These are phyloP conservation scores for Hystrix brachyura DNA, from an alignment of 2,113 vertebrate species.

Conservation along the genomic window DNA sequence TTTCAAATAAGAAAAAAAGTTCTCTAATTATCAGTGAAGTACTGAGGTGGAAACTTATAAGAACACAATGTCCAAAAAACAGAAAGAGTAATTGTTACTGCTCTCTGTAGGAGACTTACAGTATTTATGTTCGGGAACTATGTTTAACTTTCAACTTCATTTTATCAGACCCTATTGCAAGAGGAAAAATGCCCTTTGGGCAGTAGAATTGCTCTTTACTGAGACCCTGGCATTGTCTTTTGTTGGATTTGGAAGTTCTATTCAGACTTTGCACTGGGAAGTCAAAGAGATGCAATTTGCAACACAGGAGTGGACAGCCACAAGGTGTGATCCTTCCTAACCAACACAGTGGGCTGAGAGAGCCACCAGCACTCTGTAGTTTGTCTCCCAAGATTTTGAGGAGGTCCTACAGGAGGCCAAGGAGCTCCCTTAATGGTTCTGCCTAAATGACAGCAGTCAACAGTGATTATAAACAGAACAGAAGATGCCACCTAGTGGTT, in stretches of 20 bases:
- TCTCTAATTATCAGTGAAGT: background rate
- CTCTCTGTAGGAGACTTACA: background rate
- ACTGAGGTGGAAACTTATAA: background rate
- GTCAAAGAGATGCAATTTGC: constrained; percentile 14
- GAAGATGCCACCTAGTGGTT: constrained; percentile 62
- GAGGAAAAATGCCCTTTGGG: background rate
- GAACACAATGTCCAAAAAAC: background rate
- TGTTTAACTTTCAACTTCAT: background rate
- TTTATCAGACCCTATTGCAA: background rate
- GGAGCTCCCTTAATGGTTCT: background rate
- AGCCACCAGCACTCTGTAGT: background rate
- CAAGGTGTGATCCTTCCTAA: background rate
- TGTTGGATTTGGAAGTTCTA: background rate
- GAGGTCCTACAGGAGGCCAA: background rate
- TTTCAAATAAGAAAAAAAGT: constrained; percentile 6
- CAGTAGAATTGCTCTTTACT: background rate
- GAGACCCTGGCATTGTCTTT: background rate
- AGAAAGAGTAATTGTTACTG: background rate
- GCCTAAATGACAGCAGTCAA: background rate
- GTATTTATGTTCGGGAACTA: background rate
- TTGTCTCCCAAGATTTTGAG: background rate
- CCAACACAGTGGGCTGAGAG: background rate
- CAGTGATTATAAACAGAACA: background rate
- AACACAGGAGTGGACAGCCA: background rate
- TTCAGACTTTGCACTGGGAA: background rate